Evolutionary conservation across 2,113 vertebrate species (phyloP), one percentile per base, ranked within the genome.

Genomic region (Nycticorax nycticorax): DNA sequence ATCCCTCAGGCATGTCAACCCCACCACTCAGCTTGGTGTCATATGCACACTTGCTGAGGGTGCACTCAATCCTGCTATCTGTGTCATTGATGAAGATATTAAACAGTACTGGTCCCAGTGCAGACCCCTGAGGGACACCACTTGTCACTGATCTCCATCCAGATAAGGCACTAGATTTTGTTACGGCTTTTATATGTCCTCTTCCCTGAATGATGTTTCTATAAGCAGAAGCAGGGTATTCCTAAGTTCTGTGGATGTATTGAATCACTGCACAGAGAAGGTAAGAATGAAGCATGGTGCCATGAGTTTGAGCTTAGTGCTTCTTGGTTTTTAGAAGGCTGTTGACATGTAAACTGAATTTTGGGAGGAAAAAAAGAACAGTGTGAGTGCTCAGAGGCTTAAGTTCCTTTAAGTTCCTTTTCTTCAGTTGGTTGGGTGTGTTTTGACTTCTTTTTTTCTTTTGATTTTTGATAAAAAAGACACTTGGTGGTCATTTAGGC

Each of bases 1-100:
- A 1, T 35, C 26, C 60, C 18, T 53, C 37, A 28, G 24, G 37
- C 1, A 0, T 8, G 24, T 28, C 18, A 22, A 6, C 27, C 1
- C 2, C 27, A 63, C 28, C 75, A 78, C 39, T 45, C 50, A 45
- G 39, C 62, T 80, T 67, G 20, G 14, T 55, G 32, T 55, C 6
- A 4, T 35, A 26, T 23, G 39, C 39, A 67, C 4, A 56, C 9
- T 45, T 55, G 41, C 15, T 68, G 63, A 32, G 27, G 52, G 9
- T 68, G 41, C 63, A 37, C 39, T 81, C 1, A 1, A 45, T 81
- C 39, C 52, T 9, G 9, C 39, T 30, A 32, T 28, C 32, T 16
- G 5, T 53, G 5, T 55, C 7, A 1, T 2, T 45, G 39, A 33
- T n/a, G 22, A 55, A 80, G 24, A 45, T 56, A 30, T 3, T 35